phyloP scores from a whole-genome alignment of 1,140 invertebrate species.

The Tetranychus cinnabarinus region DNA sequence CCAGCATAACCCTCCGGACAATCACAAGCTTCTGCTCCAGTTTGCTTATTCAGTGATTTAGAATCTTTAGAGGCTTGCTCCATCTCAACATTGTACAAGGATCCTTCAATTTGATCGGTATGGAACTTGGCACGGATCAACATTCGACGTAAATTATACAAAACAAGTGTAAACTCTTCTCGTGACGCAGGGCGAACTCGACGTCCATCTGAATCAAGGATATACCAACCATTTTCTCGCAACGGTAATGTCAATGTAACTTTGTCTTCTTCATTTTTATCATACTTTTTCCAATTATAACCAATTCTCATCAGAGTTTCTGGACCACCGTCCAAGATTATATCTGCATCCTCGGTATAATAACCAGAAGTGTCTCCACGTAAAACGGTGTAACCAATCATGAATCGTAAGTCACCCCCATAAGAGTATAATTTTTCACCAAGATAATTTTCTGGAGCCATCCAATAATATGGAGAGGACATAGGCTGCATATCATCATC shows the following conservation, averaged over 20 bases:
- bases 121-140: conserved; percentile 75
- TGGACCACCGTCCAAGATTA: conserved; percentile 46
- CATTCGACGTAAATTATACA: conserved; percentile 51
- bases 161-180: conserved; percentile 51
- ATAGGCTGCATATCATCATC: conserved; percentile 32
- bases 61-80: conserved; percentile 22
- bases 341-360: conserved; percentile 53
- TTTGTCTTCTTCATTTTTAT: conserved; percentile 20
- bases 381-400: conserved; percentile 53
- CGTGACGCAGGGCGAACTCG: conserved; percentile 33
- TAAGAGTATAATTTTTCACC: conserved; percentile 42
- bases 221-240: conserved; percentile 45
- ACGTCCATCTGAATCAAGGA: conserved; percentile 26
- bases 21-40: conserved; percentile 27
- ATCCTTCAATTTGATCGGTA: conserved; percentile 71
- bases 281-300: conserved; percentile 32
- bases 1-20: conserved; percentile 43
- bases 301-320: conserved; percentile 28
- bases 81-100: conserved; percentile 23
- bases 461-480: conserved; percentile 61
- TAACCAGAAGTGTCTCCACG: conserved; percentile 65
- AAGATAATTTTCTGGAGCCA: conserved; percentile 39
- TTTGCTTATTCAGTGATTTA: conserved; percentile 15
- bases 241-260: conserved; percentile 32
- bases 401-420: conserved; percentile 48